Base-by-base conservation (phyloP, 2,113 vertebrate species). In the Pelecanus crispus region DNA sequence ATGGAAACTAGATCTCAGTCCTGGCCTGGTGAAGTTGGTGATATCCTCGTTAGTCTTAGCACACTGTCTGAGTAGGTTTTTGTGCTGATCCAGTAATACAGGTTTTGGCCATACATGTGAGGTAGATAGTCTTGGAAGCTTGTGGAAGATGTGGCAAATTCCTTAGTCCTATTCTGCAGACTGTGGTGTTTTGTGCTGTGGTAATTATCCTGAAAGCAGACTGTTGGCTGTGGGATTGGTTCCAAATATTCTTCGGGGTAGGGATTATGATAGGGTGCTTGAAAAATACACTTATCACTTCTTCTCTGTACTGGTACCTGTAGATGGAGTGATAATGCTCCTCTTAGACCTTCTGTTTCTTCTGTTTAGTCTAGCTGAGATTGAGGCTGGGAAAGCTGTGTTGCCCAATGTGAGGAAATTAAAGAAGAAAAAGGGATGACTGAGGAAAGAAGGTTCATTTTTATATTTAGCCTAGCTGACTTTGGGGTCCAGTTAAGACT, bases 261-360 rank as follows among this genome's bases (percentile, higher is more conserved):
- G 25, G 29, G n/a, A 40, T 62, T 66, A 25, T 53, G 55, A 36
- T 34, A 40, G 31, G 32, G 45, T 58, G 18, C 44, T 85, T 52
- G 24, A 73, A 84, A 90, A 82, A 21, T 36, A 36, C 2, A 19
- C 88, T 78, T 55, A 22, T 71, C 13, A 9, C 65, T 56, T 3
- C 0, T 67, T 29, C 18, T 72, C 22, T 50, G 0, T 55, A 59
- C 24, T 0, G 2, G 20, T 71, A 66, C 28, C 19, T 53, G 9
- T 58, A 82, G n/a, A 13, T 63, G 38, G 36, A 90, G 25, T 31
- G 36, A 55, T 79, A 71, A 59, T 45, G 15, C 11, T 79, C 10
- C 8, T 62, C 16, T 74, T 81, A 53, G 61, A 52, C 42, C 16
- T 18, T 53, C 25, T 56, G 13, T 9, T 89, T 86, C 73, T 68